Evolutionary conservation across 2,113 vertebrate species (phyloP), one percentile per base, ranked within the genome.

Genomic region (Elaphurus davidianus): DNA sequence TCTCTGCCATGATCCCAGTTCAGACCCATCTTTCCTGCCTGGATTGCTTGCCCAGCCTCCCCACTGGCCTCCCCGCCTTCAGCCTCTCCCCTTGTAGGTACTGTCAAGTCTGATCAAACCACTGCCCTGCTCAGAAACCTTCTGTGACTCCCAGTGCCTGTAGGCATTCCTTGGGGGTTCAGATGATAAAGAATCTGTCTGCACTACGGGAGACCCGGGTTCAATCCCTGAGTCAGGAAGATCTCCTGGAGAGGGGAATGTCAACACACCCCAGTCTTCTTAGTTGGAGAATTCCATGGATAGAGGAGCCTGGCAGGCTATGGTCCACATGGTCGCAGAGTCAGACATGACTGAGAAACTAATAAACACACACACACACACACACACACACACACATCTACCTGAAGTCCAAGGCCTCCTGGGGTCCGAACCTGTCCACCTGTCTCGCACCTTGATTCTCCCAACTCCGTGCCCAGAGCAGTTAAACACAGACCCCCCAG

Each of bases 1-100:
- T 57, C 64, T 96, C 85, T n/a, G 30, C 45, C 45, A 21, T 0
- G 5, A 12, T n/a, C 50, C 87, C 9, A 6, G 33, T 62, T 74
- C 23, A 82, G 28, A 13, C 28, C 21, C 6, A 2, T 45, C 43
- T 62, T 19, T 55, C 43, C 52, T 76, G 28, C 76, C 12, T 15
- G 27, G 43, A 45, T 59, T 36, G 0, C 67, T 71, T 0, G 1
- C n/a, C n/a, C n/a, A 1, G 19, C n/a, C 67, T 71, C 67, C 19
- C 67, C 67, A 36, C 28, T 54, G 36, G 40, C 28, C 54, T 62
- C 71, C 59, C 40, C 47, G 7, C 40, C 50, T 28, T 81, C 74
- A 62, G 23, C 50, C 45, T 79, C 25, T 33, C 43, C 82, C 28
- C 21, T 43, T 67, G 40, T 40, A 3, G 17, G 30, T 27, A 40